Evolutionary conservation across 2,113 vertebrate genomes (phyloP).

Genomic region (Pholis gunnellus): DNA sequence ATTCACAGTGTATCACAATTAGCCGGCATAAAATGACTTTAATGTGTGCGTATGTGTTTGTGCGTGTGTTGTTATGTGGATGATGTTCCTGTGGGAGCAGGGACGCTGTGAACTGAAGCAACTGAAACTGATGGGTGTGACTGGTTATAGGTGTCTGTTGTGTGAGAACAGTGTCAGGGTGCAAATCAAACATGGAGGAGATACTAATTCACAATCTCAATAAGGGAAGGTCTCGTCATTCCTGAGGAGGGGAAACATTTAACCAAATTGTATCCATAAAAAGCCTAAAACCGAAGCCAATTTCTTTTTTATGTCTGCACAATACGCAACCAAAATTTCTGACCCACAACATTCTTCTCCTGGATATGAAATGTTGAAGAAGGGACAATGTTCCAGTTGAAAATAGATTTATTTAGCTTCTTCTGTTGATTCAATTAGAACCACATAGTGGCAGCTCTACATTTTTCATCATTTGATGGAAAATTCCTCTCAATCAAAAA

Average conservation of each 20-base stretch:
- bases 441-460: conserved; percentile 54
- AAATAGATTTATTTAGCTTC: conserved; percentile 62
- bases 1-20: conserved; percentile 84
- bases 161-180: background rate
- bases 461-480: conserved; percentile 65
- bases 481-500: conserved; percentile 63
- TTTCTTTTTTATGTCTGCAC: conserved; percentile 13
- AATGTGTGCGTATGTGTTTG: conserved; percentile 68
- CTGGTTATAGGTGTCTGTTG: background rate
- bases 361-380: conserved; percentile 62
- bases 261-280: conserved; percentile 45
- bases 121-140: conserved; percentile 30
- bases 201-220: background rate
- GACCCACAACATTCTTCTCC: conserved; percentile 56
- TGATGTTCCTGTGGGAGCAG: conserved; percentile 54
- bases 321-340: conserved; percentile 51
- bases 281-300: conserved; percentile 27
- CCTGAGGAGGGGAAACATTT: conserved; percentile 31
- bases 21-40: conserved; percentile 77
- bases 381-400: conserved; percentile 62
- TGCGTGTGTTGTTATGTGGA: conserved; percentile 54
- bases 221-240: background rate
- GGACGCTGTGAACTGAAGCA: conserved; percentile 27
- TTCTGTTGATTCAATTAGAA: conserved; percentile 68
- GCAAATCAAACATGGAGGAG: conserved; percentile 34